phyloP scores from a whole-genome alignment of 64 coral and sea anemone species.

The Actinia tenebrosa region DNA sequence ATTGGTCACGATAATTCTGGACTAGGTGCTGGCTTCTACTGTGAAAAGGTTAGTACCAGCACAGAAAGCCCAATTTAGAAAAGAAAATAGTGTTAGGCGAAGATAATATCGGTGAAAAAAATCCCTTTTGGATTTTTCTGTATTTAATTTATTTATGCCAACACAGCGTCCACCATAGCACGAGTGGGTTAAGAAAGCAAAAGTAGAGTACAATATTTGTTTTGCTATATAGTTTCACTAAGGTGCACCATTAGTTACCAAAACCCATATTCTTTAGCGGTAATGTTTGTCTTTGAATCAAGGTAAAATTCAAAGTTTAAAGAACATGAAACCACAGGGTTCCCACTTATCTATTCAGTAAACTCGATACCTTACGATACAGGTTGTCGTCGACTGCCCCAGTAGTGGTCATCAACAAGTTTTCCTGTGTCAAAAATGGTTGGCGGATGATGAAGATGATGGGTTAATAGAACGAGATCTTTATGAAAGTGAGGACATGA shows the following conservation, averaged over 20 bases:
- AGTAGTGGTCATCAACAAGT: constrained; percentile 92
- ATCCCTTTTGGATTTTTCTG: too few relatives aligned
- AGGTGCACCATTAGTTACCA: too few relatives aligned
- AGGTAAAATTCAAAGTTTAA: too few relatives aligned
- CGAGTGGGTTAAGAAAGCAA: too few relatives aligned
- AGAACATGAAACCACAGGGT: neutral
- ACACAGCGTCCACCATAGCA: too few relatives aligned
- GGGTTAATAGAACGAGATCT: constrained; percentile 84
- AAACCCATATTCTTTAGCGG: too few relatives aligned
- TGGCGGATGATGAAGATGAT: constrained; percentile 96
- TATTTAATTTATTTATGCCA: too few relatives aligned
- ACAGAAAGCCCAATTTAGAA: neutral
- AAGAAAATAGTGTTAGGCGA: too few relatives aligned
- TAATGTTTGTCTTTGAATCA: too few relatives aligned
- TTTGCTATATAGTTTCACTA: too few relatives aligned
- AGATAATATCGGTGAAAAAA: neutral
- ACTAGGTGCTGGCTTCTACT: constrained; percentile 89
- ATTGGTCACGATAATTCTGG: constrained; percentile 96
- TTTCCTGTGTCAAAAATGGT: constrained; percentile 94
- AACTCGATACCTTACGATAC: neutral
- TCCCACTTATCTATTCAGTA: neutral
- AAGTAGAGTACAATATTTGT: too few relatives aligned
- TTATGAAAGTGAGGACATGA: constrained; percentile 98
- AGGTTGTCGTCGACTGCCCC: constrained; percentile 96
- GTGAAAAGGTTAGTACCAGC: constrained; percentile 60